Evolutionary conservation across 2,113 vertebrate genomes (phyloP).

Genomic region (Turnix velox): DNA sequence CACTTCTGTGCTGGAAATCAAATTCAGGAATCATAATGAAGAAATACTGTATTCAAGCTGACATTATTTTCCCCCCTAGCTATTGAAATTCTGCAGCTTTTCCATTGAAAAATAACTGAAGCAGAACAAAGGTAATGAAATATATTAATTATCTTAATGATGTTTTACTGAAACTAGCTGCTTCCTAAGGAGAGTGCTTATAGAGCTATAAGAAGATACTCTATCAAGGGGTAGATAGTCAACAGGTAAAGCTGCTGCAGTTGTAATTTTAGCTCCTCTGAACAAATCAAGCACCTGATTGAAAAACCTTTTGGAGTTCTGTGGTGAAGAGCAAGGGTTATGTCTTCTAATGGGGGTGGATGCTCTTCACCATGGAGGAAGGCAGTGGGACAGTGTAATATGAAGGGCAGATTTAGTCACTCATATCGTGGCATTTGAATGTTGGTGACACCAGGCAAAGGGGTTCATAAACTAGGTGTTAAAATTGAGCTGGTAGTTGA

Average conservation of each 20-base stretch:
- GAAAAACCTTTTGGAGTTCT: not conserved
- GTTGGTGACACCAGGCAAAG: not conserved
- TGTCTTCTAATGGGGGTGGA: not conserved
- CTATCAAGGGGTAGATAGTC: constrained; percentile 25
- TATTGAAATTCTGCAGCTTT: constrained; percentile 58
- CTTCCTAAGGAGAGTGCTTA: constrained; percentile 54
- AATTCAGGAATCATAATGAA: constrained; percentile 62
- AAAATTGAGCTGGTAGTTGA: not conserved
- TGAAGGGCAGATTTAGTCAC: not conserved
- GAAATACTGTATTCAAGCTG: constrained; percentile 38
- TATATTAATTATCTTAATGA: constrained; percentile 81
- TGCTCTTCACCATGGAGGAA: not conserved
- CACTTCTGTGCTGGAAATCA: constrained; percentile 47
- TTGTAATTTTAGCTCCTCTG: constrained; percentile 43
- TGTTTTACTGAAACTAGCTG: constrained; percentile 70
- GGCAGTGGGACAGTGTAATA: not conserved
- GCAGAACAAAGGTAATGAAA: constrained; percentile 76
- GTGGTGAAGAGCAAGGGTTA: not conserved
- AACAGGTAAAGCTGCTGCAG: constrained; percentile 40
- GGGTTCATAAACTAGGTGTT: not conserved
- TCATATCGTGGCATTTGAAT: not conserved
- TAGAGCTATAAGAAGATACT: constrained; percentile 46
- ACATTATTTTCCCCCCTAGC: constrained; percentile 55
- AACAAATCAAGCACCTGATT: constrained; percentile 23
- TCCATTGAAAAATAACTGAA: constrained; percentile 62